Base-by-base conservation (phyloP, 2,888 invertebrate species). In the Noctua janthina region DNA sequence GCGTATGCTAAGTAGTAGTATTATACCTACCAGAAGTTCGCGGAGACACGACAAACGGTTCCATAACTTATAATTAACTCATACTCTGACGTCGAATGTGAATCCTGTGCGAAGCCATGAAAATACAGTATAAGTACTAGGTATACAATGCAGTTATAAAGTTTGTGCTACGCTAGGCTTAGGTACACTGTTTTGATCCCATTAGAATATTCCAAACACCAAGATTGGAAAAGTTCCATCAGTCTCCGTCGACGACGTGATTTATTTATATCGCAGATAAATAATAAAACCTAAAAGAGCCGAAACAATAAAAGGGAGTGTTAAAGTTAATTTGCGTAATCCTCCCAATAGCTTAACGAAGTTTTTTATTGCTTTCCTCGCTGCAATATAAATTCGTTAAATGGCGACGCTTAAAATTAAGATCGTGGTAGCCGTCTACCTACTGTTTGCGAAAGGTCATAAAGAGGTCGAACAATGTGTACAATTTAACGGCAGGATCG, bases 41-140 rank as follows among this genome's bases (percentile, higher is more conserved):
- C 64, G 67, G 77, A 82, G 76, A 46, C 66, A 62, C 56, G 80
- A 84, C 82, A 71, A 82, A 82, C 73, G 51, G 73, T 84, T 83
- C 78, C 72, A 67, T 71, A 91, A 91, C 86, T 91, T 90, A 90
- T 91, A 91, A 91, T 91, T 91, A 88, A 87, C 86, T 89, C 83
- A 76, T 78, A 78, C 76, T 75, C 71, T 76, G 56, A 67, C 66
- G 76, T 78, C 74, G 69, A 77, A 74, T 85, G 70, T 78, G 83
- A 76, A 74, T 75, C 77, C 74, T 64, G 69, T 64, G 64, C 74
- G 56, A 79, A 86, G 75, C 83, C 78, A 74, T 80, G 82, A 78
- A 86, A 82, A 85, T 86, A 82, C 70, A 76, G 51, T 23, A 39
- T 8, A n/a, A 10, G 20, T 20, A 20, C 54, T 74, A 71, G 8